Percentiles rank a stretch among this genome's conserved stretches.
These are phyloP conservation scores for Bufotes viridis DNA, from an alignment of 2,797 vertebrate species.

Conservation along the genomic window DNA sequence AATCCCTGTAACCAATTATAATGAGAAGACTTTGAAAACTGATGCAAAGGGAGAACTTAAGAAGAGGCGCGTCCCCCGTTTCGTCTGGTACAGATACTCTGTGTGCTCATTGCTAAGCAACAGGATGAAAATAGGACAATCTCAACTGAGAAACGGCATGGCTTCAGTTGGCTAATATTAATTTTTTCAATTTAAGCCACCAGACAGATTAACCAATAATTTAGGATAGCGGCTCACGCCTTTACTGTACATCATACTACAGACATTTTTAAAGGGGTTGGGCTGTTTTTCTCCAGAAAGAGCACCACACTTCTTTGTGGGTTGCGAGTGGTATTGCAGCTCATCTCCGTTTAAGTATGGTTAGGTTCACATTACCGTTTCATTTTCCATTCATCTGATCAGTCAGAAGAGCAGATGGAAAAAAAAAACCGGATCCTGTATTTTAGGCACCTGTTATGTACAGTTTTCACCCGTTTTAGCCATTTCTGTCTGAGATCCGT, in stretches of 20 bases:
- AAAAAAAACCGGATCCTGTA: too few species aligned
- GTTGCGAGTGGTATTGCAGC: too few species aligned
- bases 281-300: background rate
- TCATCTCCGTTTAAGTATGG: too few species aligned
- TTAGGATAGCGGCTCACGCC: background rate
- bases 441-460: too few species aligned
- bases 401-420: too few species aligned
- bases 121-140: conserved; percentile 16
- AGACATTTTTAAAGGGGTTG: background rate
- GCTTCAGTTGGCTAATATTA: background rate
- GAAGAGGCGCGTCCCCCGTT: background rate
- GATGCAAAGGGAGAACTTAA: background rate
- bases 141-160: background rate
- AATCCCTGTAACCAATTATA: background rate
- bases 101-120: conserved; percentile 13
- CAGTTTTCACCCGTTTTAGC: too few species aligned
- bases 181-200: conserved; percentile 3
- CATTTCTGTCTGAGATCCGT: too few species aligned
- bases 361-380: too few species aligned
- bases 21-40: conserved; percentile 11
- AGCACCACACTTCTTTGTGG: too few species aligned
- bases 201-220: conserved; percentile 9
- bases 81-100: background rate
- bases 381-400: too few species aligned
- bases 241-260: background rate